Evolutionary conservation across 2,797 vertebrate genomes (phyloP).

Genomic region (Notamacropus eugenii): DNA sequence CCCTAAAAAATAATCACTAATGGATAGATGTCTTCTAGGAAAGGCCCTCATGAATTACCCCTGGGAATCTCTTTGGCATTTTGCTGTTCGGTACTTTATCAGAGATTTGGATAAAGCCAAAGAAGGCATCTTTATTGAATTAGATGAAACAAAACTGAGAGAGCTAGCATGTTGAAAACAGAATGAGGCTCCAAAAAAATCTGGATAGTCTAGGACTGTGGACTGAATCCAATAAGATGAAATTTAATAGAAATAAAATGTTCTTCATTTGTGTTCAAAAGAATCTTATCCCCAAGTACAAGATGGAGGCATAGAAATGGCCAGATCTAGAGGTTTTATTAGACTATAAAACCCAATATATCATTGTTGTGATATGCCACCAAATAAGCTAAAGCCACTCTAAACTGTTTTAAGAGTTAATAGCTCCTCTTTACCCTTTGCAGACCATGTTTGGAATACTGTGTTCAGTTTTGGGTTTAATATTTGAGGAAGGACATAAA

Average conservation of each 20-base stretch:
- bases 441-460: background rate
- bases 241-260: background rate
- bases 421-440: background rate
- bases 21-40: background rate
- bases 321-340: background rate
- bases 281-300: background rate
- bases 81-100: background rate
- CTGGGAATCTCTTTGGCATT: background rate
- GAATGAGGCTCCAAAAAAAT: background rate
- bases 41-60: background rate
- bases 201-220: background rate
- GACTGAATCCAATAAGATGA: background rate
- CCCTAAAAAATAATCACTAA: background rate
- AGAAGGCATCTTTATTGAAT: background rate
- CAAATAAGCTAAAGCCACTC: background rate
- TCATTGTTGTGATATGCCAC: background rate
- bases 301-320: background rate
- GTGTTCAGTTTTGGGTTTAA: background rate
- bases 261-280: background rate
- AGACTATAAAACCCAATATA: background rate
- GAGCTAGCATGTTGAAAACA: background rate
- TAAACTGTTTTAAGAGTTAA: background rate
- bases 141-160: background rate
- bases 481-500: background rate
- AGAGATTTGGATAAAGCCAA: background rate